phyloP scores from a whole-genome alignment of 1,140 invertebrate species.

The Drosophila truncata region DNA sequence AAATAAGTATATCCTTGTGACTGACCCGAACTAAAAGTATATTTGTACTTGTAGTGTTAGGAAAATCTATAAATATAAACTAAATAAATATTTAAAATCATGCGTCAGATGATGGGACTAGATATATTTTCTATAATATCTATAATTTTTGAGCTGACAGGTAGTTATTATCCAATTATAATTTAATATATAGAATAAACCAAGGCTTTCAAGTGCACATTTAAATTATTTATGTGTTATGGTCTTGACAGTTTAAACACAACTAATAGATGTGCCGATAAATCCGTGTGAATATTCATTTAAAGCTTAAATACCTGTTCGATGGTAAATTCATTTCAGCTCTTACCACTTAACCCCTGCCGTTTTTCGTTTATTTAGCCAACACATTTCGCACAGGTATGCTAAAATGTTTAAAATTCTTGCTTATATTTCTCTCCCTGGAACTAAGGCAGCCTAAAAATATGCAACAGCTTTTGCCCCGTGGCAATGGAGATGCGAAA shows the following conservation, averaged over 20 bases:
- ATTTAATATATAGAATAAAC: conserved; percentile 7
- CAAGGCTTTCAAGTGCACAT: background rate
- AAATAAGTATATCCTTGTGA: no score
- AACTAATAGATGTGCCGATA: conserved; percentile 5
- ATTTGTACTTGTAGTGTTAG: no score
- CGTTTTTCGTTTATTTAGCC: conserved; percentile 8
- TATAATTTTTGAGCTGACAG: background rate
- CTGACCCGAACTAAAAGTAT: no score
- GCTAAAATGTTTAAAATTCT: conserved; percentile 24
- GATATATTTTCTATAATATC: background rate
- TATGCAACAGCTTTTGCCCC: conserved; percentile 24
- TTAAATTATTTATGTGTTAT: conserved; percentile 10
- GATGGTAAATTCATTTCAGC: conserved; percentile 9
- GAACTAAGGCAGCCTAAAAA: conserved; percentile 19
- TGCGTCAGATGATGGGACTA: no score
- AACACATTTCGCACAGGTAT: background rate
- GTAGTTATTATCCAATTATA: background rate
- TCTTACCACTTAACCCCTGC: conserved; percentile 12
- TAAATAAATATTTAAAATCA: no score
- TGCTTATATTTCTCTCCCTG: no score
- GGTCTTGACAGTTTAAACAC: conserved; percentile 13
- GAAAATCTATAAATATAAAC: no score
- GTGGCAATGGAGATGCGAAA: conserved; percentile 10
- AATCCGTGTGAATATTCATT: background rate
- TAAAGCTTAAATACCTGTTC: conserved; percentile 1